phyloP scores from a whole-genome alignment of 2,797 vertebrate genomes.

The Toxotes lorentzi region DNA sequence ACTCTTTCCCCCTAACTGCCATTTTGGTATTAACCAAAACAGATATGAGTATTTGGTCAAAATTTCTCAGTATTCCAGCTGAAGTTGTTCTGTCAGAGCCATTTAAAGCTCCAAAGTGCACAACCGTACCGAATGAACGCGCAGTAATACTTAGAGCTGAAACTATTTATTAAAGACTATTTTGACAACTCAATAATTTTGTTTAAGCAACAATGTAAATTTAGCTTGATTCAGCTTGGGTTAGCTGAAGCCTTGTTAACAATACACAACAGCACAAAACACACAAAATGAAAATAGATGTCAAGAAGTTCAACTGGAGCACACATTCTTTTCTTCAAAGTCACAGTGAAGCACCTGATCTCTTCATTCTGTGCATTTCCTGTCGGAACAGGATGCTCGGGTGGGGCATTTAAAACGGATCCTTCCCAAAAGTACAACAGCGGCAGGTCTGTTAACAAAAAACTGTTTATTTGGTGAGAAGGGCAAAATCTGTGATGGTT shows the following conservation, averaged over 20 bases:
- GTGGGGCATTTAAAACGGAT: neutral
- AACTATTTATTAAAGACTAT: neutral
- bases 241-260: no score
- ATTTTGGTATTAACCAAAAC: slow-evolving; percentile 17
- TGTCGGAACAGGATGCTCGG: neutral
- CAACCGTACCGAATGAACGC: neutral
- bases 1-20: neutral
- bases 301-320: neutral
- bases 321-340: neutral
- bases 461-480: neutral
- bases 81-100: neutral
- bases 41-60: neutral
- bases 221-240: no score
- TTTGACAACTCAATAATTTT: no score
- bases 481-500: neutral
- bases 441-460: neutral
- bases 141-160: neutral
- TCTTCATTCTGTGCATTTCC: slow-evolving; percentile 10
- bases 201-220: no score
- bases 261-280: no score
- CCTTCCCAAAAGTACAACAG: neutral
- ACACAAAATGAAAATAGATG: no score
- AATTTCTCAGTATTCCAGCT: slow-evolving; percentile 23
- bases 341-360: neutral
- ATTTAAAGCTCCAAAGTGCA: neutral